phyloP scores from a whole-genome alignment of 2,113 vertebrate species.

The Ramphastos sulfuratus region DNA sequence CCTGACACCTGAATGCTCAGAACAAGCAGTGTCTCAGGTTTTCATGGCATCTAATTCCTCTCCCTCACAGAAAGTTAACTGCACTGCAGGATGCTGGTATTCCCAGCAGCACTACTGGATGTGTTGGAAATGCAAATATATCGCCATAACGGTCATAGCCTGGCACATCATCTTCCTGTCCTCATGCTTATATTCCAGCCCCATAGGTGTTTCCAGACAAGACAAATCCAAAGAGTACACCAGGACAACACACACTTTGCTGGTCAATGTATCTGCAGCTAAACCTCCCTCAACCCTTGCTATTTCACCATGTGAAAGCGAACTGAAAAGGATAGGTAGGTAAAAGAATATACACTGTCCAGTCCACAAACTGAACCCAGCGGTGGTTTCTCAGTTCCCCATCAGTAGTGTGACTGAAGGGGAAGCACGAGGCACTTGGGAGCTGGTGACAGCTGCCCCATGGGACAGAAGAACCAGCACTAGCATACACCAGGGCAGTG shows the following conservation, averaged over 20 bases:
- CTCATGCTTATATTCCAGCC: background rate
- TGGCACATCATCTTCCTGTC: background rate
- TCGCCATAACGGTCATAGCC: background rate
- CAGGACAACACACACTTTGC: background rate
- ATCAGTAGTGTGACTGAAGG: background rate
- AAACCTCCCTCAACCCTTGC: background rate
- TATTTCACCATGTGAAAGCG: background rate
- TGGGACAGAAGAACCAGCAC: background rate
- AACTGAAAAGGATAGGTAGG: background rate
- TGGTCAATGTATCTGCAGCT: background rate
- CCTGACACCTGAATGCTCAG: background rate
- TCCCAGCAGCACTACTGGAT: background rate
- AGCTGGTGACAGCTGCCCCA: background rate
- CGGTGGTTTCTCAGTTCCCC: background rate
- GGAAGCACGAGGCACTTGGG: background rate
- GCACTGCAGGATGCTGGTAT: background rate
- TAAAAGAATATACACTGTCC: fast-evolving
- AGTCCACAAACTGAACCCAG: background rate
- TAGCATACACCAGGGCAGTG: background rate
- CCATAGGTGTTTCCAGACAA: background rate
- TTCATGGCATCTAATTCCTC: background rate
- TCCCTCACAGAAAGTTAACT: background rate
- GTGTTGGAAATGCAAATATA: background rate
- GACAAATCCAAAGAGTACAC: background rate
- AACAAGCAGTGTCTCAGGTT: background rate